Conservation (phyloP, 2,113 vertebrate species). For the Ginglymostoma cirratum region DNA sequence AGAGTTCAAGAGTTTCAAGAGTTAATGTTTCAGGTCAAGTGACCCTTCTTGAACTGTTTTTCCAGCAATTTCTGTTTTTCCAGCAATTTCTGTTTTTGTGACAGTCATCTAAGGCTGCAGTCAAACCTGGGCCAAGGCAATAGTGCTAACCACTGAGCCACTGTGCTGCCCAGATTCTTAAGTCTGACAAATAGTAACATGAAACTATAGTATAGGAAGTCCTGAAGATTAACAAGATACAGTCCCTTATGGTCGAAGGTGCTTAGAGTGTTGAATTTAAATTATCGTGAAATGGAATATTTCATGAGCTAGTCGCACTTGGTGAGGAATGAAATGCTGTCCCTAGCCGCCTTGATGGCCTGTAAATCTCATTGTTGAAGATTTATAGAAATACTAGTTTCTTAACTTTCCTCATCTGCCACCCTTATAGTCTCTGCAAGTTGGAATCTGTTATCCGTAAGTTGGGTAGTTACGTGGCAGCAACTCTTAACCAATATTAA, state of each 20-base stretch:
- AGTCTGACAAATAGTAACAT: not conserved
- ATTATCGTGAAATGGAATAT: not conserved
- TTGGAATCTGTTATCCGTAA: not conserved
- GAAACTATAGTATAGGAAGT: not conserved
- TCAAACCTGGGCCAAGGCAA: too few species aligned
- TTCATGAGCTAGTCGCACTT: not conserved
- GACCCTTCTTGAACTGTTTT: too few species aligned
- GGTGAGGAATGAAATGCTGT: too few species aligned
- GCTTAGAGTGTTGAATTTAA: not conserved
- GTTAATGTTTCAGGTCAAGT: too few species aligned
- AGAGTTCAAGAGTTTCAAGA: too few species aligned
- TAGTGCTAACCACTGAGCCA: too few species aligned
- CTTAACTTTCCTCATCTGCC: not conserved
- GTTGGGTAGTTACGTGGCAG: not conserved
- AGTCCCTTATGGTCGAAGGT: not conserved
- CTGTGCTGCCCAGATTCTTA: too few species aligned
- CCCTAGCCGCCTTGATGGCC: not conserved
- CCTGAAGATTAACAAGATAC: not conserved
- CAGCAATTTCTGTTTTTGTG: too few species aligned
- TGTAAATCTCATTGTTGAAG: not conserved
- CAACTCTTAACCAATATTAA: not conserved
- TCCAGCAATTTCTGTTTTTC: too few species aligned
- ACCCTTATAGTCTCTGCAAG: not conserved
- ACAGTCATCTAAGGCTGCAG: too few species aligned
- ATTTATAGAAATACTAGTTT: not conserved